Percentiles rank a stretch among this genome's conserved stretches.
These are phyloP conservation scores for Cacatua alba DNA, from an alignment of 2,113 vertebrate species.

Conservation along the genomic window DNA sequence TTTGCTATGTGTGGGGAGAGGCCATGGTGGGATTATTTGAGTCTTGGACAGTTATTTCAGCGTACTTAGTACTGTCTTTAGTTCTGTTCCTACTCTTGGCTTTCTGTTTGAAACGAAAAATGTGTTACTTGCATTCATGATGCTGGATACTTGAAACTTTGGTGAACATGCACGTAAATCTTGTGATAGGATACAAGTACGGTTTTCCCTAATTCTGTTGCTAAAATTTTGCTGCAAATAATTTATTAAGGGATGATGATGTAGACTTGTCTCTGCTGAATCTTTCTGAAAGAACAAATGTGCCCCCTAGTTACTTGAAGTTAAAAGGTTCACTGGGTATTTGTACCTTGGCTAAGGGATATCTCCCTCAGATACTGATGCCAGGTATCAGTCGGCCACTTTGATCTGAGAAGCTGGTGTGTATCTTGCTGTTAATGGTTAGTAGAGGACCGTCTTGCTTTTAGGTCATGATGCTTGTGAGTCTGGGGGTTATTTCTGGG, in stretches of 20 bases:
- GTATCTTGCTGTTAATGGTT: constrained; percentile 17
- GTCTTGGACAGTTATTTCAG: neutral
- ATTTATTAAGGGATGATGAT: neutral
- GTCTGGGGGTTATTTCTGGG: neutral
- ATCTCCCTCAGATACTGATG: neutral
- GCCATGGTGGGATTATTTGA: neutral
- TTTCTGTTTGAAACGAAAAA: neutral
- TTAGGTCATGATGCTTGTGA: neutral
- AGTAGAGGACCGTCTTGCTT: neutral
- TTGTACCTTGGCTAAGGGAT: neutral
- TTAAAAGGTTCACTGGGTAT: neutral
- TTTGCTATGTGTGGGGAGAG: neutral
- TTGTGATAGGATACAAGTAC: neutral
- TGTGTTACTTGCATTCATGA: neutral
- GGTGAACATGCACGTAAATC: neutral
- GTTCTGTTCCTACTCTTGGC: neutral
- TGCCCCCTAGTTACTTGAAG: accelerated
- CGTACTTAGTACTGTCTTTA: neutral
- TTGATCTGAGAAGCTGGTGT: neutral
- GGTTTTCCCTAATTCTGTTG: neutral
- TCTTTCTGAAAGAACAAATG: neutral
- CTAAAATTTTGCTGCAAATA: neutral
- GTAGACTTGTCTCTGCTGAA: neutral
- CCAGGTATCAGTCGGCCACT: neutral
- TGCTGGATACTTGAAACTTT: neutral